Evolutionary conservation across 2,888 invertebrate species (phyloP), one percentile per base, ranked within the genome.

Genomic region (Drosophila quinaria): DNA sequence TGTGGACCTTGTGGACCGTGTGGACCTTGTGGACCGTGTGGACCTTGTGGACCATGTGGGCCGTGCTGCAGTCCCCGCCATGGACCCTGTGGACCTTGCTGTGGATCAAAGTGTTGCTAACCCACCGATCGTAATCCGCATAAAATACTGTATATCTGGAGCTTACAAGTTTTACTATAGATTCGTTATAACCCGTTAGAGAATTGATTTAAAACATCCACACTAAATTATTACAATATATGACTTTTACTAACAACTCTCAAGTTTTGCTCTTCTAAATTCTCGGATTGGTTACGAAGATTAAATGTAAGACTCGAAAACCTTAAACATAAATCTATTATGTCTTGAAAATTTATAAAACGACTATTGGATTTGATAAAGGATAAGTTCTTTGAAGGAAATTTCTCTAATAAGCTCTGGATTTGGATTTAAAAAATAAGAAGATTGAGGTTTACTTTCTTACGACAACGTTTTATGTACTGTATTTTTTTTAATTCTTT

Each of bases 101-200:
- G 80, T 50, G 46, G 70, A 15, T n/a, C 71, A 29, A 84, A 81
- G 29, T 70, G 64, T 62, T 51, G 59, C 52, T 70, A 47, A 37
- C 5, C 2, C 11, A 15, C n/a, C 11, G 3, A 29, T 17, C 9
- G 29, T 41, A 9, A 33, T 3, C 33, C 5, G 56, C 44, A 31
- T 51, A 42, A 22, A 33, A 37, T 46, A 44, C 11, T 19, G 11
- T n/a, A n/a, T 22, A 47, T 55, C 61, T 42, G 42, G 11, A 29
- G 42, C 22, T 17, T 66, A 60, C 58, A 50, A 72, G 42, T n/a
- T 49, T 5, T 41, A 63, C 42, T 64, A 65, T 41, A 69, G 59
- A 25, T 55, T 78, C 70, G n/a, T 6, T 33, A 58, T 39, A 55
- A 39, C 82, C 80, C 78, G 82, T 76, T 80, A 72, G 85, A 87